These are phyloP conservation scores for Cryptotis parvus DNA, from an alignment of 2,113 vertebrate genomes.

Conservation along the genomic window DNA sequence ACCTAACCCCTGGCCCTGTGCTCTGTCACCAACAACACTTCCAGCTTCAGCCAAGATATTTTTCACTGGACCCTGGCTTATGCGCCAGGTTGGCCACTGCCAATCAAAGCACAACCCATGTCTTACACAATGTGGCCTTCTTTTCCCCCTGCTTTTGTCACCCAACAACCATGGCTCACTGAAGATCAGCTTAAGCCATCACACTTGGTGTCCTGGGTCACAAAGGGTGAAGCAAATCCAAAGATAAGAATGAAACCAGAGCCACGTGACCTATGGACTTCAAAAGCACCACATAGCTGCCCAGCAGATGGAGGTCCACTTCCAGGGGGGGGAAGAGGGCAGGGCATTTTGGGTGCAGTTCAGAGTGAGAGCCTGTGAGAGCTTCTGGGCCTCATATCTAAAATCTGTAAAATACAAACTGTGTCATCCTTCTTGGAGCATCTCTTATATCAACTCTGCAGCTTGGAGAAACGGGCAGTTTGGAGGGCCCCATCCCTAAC, in stretches of 20 bases:
- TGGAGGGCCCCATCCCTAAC: not conserved
- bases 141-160: not conserved
- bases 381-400: not conserved
- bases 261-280: not conserved
- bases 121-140: not conserved
- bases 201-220: not conserved
- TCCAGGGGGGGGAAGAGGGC: not conserved
- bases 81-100: not conserved
- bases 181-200: not conserved
- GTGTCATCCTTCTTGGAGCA: not conserved
- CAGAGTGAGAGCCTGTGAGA: not conserved
- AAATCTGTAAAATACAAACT: not conserved
- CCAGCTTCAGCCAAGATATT: not conserved
- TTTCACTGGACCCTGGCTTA: not conserved
- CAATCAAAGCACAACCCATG: not conserved
- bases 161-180: not conserved
- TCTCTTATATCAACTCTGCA: constrained; percentile 4
- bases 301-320: not conserved
- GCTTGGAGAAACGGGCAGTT: not conserved
- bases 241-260: not conserved
- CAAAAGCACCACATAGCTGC: not conserved
- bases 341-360: not conserved
- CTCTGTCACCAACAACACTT: not conserved
- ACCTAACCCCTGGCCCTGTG: not conserved
- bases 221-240: not conserved